A percentile compares a stretch with the other conserved stretches of the same genome.
Evolutionary conservation across 2,113 vertebrate genomes (phyloP).

Genomic region (Okapia johnstoni): DNA sequence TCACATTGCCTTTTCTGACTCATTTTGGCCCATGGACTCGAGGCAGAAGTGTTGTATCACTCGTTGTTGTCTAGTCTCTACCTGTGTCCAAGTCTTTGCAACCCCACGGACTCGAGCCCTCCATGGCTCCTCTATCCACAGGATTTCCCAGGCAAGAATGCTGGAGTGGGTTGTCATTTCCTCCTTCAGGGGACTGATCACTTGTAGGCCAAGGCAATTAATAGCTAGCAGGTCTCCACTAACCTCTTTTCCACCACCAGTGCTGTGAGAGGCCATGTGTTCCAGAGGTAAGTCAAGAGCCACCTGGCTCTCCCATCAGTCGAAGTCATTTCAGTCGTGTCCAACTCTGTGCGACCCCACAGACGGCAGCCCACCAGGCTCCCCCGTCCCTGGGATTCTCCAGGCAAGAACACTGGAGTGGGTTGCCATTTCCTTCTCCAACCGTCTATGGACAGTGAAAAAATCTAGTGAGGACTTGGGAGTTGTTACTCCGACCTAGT

Average conservation of each 20-base stretch:
- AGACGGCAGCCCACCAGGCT: too few relatives aligned
- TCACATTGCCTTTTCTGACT: background rate
- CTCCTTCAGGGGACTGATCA: background rate
- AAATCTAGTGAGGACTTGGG: background rate
- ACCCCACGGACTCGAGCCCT: background rate
- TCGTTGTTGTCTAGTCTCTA: background rate
- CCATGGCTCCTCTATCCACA: background rate
- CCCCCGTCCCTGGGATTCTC: too few relatives aligned
- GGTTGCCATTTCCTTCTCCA: too few relatives aligned
- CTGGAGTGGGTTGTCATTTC: background rate
- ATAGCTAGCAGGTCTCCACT: background rate
- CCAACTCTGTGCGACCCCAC: too few relatives aligned
- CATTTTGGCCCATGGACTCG: background rate
- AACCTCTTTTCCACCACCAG: background rate
- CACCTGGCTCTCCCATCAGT: background rate
- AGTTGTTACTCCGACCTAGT: background rate
- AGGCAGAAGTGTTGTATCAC: background rate
- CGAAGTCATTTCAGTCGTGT: too few relatives aligned
- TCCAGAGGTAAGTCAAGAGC: too few relatives aligned
- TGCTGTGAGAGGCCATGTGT: background rate
- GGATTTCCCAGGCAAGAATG: background rate
- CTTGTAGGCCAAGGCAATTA: background rate
- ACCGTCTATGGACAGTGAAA: background rate
- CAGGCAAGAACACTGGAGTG: too few relatives aligned
- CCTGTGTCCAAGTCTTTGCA: background rate